phyloP scores from a whole-genome alignment of 2,888 invertebrate species.

The Cactoblastis cactorum region DNA sequence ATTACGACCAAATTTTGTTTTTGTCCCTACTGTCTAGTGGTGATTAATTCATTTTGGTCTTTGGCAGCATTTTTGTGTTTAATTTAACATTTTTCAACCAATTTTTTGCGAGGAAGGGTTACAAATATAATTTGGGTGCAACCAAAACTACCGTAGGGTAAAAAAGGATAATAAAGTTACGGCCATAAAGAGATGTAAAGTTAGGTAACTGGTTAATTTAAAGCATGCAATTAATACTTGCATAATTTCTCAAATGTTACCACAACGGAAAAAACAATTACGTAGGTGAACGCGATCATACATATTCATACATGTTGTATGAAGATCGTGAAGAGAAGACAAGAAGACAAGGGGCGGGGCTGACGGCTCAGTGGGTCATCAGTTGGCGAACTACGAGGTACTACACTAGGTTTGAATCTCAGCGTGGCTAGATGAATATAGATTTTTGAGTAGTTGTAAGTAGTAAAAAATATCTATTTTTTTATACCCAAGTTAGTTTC shows the following conservation, averaged over 20 bases:
- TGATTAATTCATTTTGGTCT: no score
- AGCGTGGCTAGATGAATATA: background rate
- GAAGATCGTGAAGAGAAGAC: background rate
- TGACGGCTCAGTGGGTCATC: background rate
- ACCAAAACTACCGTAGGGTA: no score
- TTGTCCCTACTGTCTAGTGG: no score
- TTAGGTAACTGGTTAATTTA: background rate
- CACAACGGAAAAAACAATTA: slow-evolving; percentile 3
- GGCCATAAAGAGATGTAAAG: background rate
- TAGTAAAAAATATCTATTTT: no score
- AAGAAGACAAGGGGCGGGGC: background rate
- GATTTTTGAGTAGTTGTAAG: no score
- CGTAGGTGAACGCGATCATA: background rate
- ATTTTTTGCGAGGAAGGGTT: no score
- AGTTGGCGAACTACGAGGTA: background rate
- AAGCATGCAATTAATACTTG: background rate
- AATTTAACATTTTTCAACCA: no score
- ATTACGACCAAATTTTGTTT: no score
- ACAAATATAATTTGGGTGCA: no score
- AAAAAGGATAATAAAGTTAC: background rate
- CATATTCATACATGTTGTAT: slow-evolving; percentile 1
- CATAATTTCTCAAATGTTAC: background rate
- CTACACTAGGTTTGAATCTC: background rate
- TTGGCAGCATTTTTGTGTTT: no score
- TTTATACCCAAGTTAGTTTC: no score